These are phyloP conservation scores for Forbesichthys agassizii DNA, from an alignment of 2,113 vertebrate species.

Conservation along the genomic window DNA sequence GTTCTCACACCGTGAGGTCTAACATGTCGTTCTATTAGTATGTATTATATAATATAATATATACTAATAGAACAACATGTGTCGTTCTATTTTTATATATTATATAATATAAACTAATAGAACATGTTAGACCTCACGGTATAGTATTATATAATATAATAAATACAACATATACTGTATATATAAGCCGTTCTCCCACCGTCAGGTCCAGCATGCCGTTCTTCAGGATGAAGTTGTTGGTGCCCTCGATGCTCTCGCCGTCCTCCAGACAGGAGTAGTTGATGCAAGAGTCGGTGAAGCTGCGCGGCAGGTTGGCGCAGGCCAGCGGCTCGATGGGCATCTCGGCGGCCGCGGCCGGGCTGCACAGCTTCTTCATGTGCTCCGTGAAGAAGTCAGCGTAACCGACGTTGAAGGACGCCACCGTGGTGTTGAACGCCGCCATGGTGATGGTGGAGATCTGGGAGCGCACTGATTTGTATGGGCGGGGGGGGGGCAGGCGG, in stretches of 20 bases:
- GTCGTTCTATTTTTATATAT: too few species aligned
- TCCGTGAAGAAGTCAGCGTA: constrained; percentile 98
- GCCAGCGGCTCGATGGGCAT: constrained; percentile 90
- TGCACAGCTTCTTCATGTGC: constrained; percentile 97
- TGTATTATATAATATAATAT: too few species aligned
- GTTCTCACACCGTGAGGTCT: too few species aligned
- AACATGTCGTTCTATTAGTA: too few species aligned
- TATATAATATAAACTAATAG: too few species aligned
- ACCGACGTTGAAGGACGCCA: constrained; percentile 97
- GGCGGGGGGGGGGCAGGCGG: not conserved
- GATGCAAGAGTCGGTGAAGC: constrained; percentile 98
- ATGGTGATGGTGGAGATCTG: constrained; percentile 99
- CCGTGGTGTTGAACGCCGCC: constrained; percentile 96
- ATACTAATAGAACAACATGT: too few species aligned
- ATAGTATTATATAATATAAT: too few species aligned
- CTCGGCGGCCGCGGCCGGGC: constrained; percentile 86
- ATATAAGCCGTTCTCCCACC: constrained; percentile 70
- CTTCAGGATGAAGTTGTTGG: constrained; percentile 96
- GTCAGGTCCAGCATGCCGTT: constrained; percentile 98
- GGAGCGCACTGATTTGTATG: constrained; percentile 82
- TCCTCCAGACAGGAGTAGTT: constrained; percentile 97
- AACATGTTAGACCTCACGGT: too few species aligned
- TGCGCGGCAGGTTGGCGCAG: constrained; percentile 94
- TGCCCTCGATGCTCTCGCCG: constrained; percentile 94
- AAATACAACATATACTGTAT: too few species aligned